phyloP scores from a whole-genome alignment of 2,797 vertebrate genomes.

The Thunnus albacares region DNA sequence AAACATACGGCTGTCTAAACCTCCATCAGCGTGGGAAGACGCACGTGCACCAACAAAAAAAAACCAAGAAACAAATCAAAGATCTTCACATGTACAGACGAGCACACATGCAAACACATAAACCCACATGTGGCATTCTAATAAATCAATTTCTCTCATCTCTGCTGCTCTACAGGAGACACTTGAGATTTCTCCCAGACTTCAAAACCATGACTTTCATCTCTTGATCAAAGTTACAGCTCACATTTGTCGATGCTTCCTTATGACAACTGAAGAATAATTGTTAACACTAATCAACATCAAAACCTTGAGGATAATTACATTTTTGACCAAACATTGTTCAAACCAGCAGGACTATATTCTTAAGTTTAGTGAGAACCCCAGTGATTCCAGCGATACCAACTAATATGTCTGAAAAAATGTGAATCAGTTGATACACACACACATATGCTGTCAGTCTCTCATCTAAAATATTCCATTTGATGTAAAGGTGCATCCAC shows the following conservation, averaged over 20 bases:
- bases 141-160: conserved; percentile 6
- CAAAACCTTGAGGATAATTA: conserved; percentile 32
- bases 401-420: conserved; percentile 1
- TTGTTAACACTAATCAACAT: conserved; percentile 35
- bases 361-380: background rate
- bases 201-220: conserved; percentile 25
- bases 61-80: background rate
- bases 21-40: background rate
- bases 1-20: background rate
- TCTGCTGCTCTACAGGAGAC: background rate
- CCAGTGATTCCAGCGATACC: background rate
- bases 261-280: conserved; percentile 28
- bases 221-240: conserved; percentile 31
- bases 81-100: background rate
- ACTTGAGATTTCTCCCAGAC: background rate
- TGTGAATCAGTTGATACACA: background rate
- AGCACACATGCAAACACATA: background rate
- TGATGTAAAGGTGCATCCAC: background rate
- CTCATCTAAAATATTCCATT: conserved; percentile 17
- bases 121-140: conserved; percentile 2
- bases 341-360: background rate
- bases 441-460: background rate
- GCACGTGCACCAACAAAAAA: background rate
- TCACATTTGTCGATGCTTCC: conserved; percentile 19
- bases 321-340: conserved; percentile 3